Evolutionary conservation across 2,888 invertebrate species (phyloP), one percentile per base, ranked within the genome.

Genomic region (Serripes groenlandicus): DNA sequence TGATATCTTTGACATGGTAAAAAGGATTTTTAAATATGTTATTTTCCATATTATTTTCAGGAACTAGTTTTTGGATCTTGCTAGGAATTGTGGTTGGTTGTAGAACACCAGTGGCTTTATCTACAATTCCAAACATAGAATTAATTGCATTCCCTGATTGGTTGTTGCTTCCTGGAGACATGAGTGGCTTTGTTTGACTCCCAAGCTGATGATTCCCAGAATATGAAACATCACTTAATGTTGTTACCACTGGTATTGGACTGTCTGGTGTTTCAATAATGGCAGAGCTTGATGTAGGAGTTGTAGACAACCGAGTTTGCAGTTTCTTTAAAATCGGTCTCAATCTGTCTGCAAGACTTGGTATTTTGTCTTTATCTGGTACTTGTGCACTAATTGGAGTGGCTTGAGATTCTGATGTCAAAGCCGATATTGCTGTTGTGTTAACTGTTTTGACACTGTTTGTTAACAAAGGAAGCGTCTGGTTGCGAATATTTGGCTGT

Each of bases 1-100:
- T 82, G 11, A 82, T 70, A 26, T 52, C 42, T 71, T 75, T 60
- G 3, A 75, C 80, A 70, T 71, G 62, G 49, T 82, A 82, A 28
- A 35, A 78, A 4, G 75, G 34, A 3, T 35, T 35, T 34, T 37
- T 28, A 1, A 1, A 30, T 37, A 5, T 9, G 1, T 34, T 32
- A n/a, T 62, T 28, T 28, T 37, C 37, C 1, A 18, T 1, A 5
- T 35, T 34, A n/a, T 35, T 66, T 42, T 66, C 42, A 7, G 66
- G 66, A 58, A 60, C 73, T 28, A 75, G 18, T 21, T 32, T 66
- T 23, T 75, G 75, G 35, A 75, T 75, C 21, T 34, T 52, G 11
- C 23, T 54, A 18, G 75, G 75, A 23, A 75, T 52, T 35, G 56
- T n/a, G 21, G 75, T 68, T 52, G 66, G 75, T 21, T 54, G 26